phyloP scores from a whole-genome alignment of 1,140 invertebrate genomes.

The Polypedilum pembai region DNA sequence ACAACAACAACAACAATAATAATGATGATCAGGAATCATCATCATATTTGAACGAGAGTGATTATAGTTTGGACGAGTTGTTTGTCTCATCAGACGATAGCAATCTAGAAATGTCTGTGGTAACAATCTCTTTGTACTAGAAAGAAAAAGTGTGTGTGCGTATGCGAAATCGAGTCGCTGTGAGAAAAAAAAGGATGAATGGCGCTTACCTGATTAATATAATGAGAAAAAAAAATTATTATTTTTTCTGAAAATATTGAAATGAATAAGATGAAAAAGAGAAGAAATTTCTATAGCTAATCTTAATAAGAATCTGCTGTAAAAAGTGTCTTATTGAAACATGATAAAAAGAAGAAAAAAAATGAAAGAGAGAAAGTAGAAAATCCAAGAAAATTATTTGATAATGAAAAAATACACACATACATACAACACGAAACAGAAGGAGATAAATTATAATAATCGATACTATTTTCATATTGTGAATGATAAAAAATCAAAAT shows the following conservation, averaged over 20 bases:
- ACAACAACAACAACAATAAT: not conserved
- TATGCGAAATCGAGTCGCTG: no score
- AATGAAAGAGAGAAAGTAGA: no score
- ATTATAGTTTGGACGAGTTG: slow-evolving; percentile 15
- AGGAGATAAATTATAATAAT: not conserved
- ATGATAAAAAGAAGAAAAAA: no score
- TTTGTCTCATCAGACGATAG: slow-evolving; percentile 25
- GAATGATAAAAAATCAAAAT: not conserved
- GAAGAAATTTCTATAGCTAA: not conserved
- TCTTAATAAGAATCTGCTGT: slow-evolving; percentile 25
- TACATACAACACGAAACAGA: not conserved
- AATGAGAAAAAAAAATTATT: not conserved
- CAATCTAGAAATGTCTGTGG: slow-evolving; percentile 25
- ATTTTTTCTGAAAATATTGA: not conserved
- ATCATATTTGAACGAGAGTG: slow-evolving; percentile 6
- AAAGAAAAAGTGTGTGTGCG: not conserved
- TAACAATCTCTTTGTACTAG: slow-evolving; percentile 26
- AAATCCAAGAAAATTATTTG: slow-evolving; percentile 7
- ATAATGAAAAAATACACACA: not conserved
- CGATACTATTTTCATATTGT: slow-evolving; percentile 13
- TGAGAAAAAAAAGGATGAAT: not conserved
- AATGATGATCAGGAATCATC: slow-evolving; percentile 17
- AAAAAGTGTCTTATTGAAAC: slow-evolving; percentile 23
- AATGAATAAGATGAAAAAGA: not conserved
- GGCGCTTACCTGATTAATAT: not conserved